phyloP scores from a whole-genome alignment of 2,888 invertebrate species.

The Mythimna loreyi region DNA sequence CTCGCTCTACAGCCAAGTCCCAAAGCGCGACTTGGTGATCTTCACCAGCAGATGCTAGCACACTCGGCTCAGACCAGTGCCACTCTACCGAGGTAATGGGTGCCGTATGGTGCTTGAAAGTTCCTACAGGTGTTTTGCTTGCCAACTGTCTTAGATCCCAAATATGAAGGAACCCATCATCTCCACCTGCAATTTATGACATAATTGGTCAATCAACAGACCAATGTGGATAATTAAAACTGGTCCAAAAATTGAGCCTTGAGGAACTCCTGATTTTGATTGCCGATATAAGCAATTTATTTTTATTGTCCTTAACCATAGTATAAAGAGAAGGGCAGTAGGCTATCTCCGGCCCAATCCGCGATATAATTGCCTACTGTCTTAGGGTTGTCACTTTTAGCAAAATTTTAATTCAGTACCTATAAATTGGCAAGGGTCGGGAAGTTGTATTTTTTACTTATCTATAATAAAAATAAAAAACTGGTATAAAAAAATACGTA shows the following conservation, averaged over 20 bases:
- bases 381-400: no score
- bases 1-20: constrained; percentile 98
- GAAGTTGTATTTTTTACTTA: no score
- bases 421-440: no score
- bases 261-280: no score
- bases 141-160: constrained; percentile 98
- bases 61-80: constrained; percentile 98
- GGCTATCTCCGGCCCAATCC: no score
- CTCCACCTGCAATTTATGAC: constrained; percentile 93
- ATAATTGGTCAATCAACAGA: not conserved
- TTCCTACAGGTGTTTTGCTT: constrained; percentile 95
- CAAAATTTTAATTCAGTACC: no score
- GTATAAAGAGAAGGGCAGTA: no score
- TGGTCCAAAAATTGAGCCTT: constrained; percentile 12
- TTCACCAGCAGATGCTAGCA: constrained; percentile 97
- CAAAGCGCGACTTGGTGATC: constrained; percentile 99
- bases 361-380: no score
- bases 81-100: constrained; percentile 99
- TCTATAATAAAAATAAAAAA: no score
- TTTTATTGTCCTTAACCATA: no score
- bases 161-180: constrained; percentile 98
- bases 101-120: constrained; percentile 98
- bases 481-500: no score
- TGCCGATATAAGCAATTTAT: no score
- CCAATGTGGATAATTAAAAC: not conserved